Percentiles rank a stretch among this genome's conserved stretches.
Evolutionary conservation across 2,888 invertebrate genomes (phyloP).

Genomic region (Drosophila sordidula): DNA sequence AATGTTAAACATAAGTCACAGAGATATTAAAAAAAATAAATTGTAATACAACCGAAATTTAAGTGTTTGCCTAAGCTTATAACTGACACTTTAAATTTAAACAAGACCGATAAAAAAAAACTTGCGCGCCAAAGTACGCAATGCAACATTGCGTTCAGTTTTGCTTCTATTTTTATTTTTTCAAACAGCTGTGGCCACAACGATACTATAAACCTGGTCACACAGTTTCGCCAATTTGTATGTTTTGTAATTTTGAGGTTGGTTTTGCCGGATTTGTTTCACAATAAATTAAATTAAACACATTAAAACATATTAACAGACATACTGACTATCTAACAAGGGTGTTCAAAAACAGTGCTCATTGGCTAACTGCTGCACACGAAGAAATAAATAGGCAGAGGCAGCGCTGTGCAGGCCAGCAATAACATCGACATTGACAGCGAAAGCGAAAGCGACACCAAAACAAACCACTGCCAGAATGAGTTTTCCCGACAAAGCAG

Average conservation of each 20-base stretch:
- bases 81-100: background rate
- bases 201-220: constrained; percentile 19
- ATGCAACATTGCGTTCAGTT: constrained; percentile 32
- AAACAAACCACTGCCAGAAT: constrained; percentile 84
- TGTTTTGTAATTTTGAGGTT: constrained; percentile 76
- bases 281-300: constrained; percentile 1
- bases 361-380: background rate
- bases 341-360: background rate
- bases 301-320: background rate
- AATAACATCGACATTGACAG: constrained; percentile 3
- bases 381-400: background rate
- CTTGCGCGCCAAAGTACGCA: constrained; percentile 3
- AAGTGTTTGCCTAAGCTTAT: background rate
- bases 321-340: background rate
- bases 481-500: constrained; percentile 93
- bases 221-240: constrained; percentile 34
- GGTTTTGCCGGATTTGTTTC: constrained; percentile 42
- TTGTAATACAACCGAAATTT: constrained; percentile 35
- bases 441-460: constrained; percentile 15
- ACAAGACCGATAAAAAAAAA: background rate
- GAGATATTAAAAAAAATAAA: constrained; percentile 56
- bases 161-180: constrained; percentile 4
- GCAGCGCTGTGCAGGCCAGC: background rate
- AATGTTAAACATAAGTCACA: constrained; percentile 49
- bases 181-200: constrained; percentile 26